Percentiles rank a stretch among this genome's conserved stretches.
These are phyloP conservation scores for Sebastes fasciatus DNA, from an alignment of 2,113 vertebrate genomes.

Conservation along the genomic window DNA sequence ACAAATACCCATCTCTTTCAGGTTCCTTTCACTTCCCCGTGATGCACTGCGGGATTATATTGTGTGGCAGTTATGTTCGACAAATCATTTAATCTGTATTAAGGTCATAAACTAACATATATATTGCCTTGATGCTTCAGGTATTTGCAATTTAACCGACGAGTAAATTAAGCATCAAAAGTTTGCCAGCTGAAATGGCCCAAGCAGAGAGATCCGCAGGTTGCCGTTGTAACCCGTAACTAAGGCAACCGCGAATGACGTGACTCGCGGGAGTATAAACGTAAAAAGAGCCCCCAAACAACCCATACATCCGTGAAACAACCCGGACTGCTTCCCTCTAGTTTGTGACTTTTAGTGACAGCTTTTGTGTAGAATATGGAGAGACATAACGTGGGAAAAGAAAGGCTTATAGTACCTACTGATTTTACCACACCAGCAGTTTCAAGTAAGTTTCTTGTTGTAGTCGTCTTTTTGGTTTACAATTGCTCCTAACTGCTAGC, in stretches of 20 bases:
- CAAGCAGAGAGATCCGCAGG: background rate
- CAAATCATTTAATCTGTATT: background rate
- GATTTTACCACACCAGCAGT: slow-evolving; percentile 66
- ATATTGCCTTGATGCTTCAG: accelerated
- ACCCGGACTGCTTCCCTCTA: background rate
- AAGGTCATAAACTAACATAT: background rate
- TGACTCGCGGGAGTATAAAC: slow-evolving; percentile 49
- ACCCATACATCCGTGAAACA: background rate
- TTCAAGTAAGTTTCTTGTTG: slow-evolving; percentile 57
- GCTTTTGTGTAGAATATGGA: slow-evolving; percentile 56
- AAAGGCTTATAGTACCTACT: slow-evolving; percentile 70
- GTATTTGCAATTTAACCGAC: accelerated
- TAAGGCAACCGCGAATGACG: slow-evolving; percentile 43
- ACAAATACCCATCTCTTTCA: accelerated
- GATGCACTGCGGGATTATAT: slow-evolving; percentile 61
- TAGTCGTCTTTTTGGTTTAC: background rate
- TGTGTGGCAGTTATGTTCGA: background rate
- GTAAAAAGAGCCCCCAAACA: background rate
- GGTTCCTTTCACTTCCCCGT: slow-evolving; percentile 41
- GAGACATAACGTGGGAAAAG: slow-evolving; percentile 25
- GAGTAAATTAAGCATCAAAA: background rate
- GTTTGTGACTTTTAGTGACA: background rate
- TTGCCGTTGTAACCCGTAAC: slow-evolving; percentile 24
- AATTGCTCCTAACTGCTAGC: background rate
- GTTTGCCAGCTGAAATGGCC: background rate